These are phyloP conservation scores for Sebastes wilsoni DNA, from an alignment of 2,797 vertebrate species.

Conservation along the genomic window DNA sequence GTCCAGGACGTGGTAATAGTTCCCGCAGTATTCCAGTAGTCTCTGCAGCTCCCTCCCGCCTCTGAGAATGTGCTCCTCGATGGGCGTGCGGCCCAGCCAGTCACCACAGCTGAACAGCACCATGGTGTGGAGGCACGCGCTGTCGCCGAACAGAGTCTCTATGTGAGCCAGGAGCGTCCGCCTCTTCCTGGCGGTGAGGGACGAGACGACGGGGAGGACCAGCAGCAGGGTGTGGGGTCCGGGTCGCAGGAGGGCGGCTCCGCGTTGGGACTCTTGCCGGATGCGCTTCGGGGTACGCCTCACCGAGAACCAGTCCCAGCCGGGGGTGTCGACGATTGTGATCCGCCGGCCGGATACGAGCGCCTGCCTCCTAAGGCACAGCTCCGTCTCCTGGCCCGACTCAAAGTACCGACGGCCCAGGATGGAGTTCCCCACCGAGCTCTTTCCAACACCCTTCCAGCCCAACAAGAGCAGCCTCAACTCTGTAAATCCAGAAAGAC, in stretches of 20 bases:
- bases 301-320: slow-evolving; percentile 85
- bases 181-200: slow-evolving; percentile 81
- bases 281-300: slow-evolving; percentile 77
- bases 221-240: slow-evolving; percentile 84
- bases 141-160: slow-evolving; percentile 81
- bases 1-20: slow-evolving; percentile 86
- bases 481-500: slow-evolving; percentile 58
- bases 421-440: slow-evolving; percentile 83
- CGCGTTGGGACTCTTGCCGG: slow-evolving; percentile 80
- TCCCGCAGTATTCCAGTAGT: slow-evolving; percentile 82
- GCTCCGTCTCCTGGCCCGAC: slow-evolving; percentile 79
- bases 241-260: slow-evolving; percentile 79
- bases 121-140: slow-evolving; percentile 81
- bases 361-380: slow-evolving; percentile 79
- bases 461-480: slow-evolving; percentile 80
- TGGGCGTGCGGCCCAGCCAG: slow-evolving; percentile 81
- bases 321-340: slow-evolving; percentile 84
- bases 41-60: slow-evolving; percentile 80
- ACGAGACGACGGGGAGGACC: slow-evolving; percentile 82
- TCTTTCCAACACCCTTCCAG: slow-evolving; percentile 85
- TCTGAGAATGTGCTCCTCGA: slow-evolving; percentile 84
- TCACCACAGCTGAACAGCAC: slow-evolving; percentile 85
- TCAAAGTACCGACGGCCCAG: slow-evolving; percentile 80
- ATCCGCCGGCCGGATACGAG: slow-evolving; percentile 79
- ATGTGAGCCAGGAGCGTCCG: slow-evolving; percentile 80